Base-by-base conservation (phyloP, 2,888 invertebrate species). In the Coelinius sp. region DNA sequence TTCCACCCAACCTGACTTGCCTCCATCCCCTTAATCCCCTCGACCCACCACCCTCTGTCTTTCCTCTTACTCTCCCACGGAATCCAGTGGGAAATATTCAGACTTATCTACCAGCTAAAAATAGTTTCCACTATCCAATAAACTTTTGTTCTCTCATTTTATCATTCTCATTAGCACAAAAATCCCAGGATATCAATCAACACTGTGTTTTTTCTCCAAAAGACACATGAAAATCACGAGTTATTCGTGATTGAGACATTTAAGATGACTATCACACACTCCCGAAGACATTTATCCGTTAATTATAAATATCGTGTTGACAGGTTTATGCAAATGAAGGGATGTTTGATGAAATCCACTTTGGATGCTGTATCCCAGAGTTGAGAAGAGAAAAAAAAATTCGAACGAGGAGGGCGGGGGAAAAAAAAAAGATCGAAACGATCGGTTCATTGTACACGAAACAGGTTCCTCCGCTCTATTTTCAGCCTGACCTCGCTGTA, bases 11-110 rank as follows among this genome's bases (percentile, higher is more conserved):
- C 68, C 76, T 73, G 73, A 68, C 73, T 67, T 73, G 65, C 68
- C 59, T 69, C 73, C 75, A 73, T 65, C 71, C 64, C 68, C 70
- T 68, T 66, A n/a, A n/a, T n/a, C n/a, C n/a, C n/a, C n/a, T n/a
- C n/a, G n/a, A n/a, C 25, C 24, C 8, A 8, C 64, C 73, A 44
- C 68, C 38, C 67, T 14, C 12, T 6, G n/a, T 12, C n/a, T 20
- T 22, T 6, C 49, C 56, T 31, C 25, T 20, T 12, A 67, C 56
- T 63, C 53, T 68, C 52, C 46, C 22, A 27, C 27, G 65, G 38
- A 65, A 41, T 56, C 62, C 68, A 22, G 64, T 41, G 56, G 56
- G 53, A 46, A 63, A 72, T 72, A n/a, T 46, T 63, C 53, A 10
- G 53, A 53, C 25, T 53, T 25, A n/a, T n/a, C 24, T 25, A n/a